phyloP scores from a whole-genome alignment of 2,888 invertebrate species.

The Mythimna impura region DNA sequence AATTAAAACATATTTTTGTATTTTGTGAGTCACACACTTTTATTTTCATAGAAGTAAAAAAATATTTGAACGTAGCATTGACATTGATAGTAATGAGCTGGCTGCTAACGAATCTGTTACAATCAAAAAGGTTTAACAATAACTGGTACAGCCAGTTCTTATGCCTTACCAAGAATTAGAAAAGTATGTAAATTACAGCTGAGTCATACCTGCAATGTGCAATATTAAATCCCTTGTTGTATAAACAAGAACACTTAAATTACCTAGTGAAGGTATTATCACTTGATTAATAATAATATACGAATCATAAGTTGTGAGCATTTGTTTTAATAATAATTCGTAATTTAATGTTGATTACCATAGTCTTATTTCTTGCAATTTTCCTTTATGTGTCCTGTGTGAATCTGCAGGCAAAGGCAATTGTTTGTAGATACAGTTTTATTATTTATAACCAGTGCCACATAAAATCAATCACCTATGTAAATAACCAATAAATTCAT shows the following conservation, averaged over 20 bases:
- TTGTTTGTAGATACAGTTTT: not conserved
- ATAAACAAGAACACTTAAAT: conserved; percentile 2
- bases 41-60: too few relatives aligned
- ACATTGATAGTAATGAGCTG: too few relatives aligned
- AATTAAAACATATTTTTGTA: too few relatives aligned
- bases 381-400: conserved; percentile 31
- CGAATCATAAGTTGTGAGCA: conserved; percentile 43
- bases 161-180: conserved; percentile 60
- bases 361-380: conserved; percentile 16
- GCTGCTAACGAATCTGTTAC: too few relatives aligned
- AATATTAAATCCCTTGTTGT: conserved; percentile 8
- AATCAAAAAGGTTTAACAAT: too few relatives aligned
- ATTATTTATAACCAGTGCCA: conserved; percentile 26
- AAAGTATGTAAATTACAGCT: conserved; percentile 50
- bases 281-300: conserved; percentile 26
- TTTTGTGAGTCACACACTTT: too few relatives aligned
- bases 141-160: conserved; percentile 54
- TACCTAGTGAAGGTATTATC: not conserved
- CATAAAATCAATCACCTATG: conserved; percentile 1
- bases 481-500: conserved; percentile 7
- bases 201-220: conserved; percentile 18
- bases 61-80: too few relatives aligned
- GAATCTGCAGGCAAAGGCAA: not conserved
- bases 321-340: not conserved
- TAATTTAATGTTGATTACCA: not conserved